Base-by-base conservation (phyloP, 2,113 vertebrate genomes). In the Lampris incognitus region DNA sequence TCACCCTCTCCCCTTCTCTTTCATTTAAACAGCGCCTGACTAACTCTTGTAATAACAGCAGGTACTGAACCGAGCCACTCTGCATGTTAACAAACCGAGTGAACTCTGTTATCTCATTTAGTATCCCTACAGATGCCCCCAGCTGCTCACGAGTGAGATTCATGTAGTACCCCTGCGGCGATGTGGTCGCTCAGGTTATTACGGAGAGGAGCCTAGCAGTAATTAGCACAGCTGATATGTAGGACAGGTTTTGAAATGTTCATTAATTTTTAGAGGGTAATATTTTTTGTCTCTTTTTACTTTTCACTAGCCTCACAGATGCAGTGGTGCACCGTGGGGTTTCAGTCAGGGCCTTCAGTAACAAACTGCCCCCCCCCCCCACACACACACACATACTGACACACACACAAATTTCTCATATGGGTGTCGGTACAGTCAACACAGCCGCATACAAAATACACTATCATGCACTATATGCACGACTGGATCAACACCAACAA, bases 201-300 rank as follows among this genome's bases (percentile, higher is more conserved):
- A 83, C 83, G 81, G 61, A 50, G 65, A 81, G 69, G 81, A 76
- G 60, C 78, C 73, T 59, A 77, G 6, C 79, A 82, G 83, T 88
- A 84, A 88, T 90, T 89, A 88, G 76, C 39, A 51, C 59, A 66
- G 74, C 80, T 79, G 81, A 88, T 89, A 85, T 88, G 81, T 88
- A 82, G 74, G 87, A 67, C 85, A 83, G 58, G 41, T 80, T 80
- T 68, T 76, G 79, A 83, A 71, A 83, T 76, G 24, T 41, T 66
- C 74, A 79, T 83, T 82, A 76, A 83, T 87, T 74, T 71, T 42
- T 41, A 58, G 72, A 48, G 63, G 46, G 42, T 60, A 67, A 83
- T 74, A 68, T 89, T 76, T 87, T 77, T 70, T 78, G 58, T 81
- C 66, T 85, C 13, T 64, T 40, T 4, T 44, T 73, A 1, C 1